Evolutionary conservation across 2,113 vertebrate species (phyloP).

Genomic region (Clupea harengus): DNA sequence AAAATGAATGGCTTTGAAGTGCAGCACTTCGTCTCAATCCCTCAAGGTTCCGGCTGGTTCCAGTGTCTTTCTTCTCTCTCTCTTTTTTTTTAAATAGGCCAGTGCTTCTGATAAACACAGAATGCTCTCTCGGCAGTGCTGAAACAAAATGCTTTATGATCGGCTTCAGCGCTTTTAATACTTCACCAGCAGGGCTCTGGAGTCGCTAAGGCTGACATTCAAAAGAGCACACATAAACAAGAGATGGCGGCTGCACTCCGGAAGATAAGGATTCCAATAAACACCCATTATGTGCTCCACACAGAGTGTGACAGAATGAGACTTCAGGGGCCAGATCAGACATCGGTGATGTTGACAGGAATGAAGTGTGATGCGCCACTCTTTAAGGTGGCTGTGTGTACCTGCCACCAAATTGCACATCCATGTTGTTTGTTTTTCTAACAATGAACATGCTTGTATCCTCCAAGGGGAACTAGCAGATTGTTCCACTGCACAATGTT

Average conservation of each 20-base stretch:
- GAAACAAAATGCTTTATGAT: conserved; percentile 21
- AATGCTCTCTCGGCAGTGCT: conserved; percentile 7
- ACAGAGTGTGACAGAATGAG: not conserved
- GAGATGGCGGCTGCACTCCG: conserved; percentile 12
- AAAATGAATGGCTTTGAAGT: conserved; percentile 18
- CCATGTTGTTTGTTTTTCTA: not conserved
- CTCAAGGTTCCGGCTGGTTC: not conserved
- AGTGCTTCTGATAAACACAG: conserved; percentile 14
- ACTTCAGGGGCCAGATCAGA: not conserved
- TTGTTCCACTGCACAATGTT: not conserved
- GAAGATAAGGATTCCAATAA: conserved; percentile 16
- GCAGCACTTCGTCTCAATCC: not conserved
- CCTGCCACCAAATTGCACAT: not conserved
- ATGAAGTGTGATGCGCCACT: not conserved
- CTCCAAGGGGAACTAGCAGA: not conserved
- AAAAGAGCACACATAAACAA: not conserved
- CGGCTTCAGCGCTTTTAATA: conserved; percentile 1
- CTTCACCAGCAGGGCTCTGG: not conserved
- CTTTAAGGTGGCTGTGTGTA: not conserved
- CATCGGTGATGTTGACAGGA: not conserved
- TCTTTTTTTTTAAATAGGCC: not conserved
- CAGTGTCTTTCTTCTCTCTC: not conserved
- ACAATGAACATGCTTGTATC: not conserved
- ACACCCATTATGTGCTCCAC: not conserved
- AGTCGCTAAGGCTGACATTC: conserved; percentile 7